Evolutionary conservation across 1,140 invertebrate species (phyloP).

Genomic region (Cydia fagiglandana): DNA sequence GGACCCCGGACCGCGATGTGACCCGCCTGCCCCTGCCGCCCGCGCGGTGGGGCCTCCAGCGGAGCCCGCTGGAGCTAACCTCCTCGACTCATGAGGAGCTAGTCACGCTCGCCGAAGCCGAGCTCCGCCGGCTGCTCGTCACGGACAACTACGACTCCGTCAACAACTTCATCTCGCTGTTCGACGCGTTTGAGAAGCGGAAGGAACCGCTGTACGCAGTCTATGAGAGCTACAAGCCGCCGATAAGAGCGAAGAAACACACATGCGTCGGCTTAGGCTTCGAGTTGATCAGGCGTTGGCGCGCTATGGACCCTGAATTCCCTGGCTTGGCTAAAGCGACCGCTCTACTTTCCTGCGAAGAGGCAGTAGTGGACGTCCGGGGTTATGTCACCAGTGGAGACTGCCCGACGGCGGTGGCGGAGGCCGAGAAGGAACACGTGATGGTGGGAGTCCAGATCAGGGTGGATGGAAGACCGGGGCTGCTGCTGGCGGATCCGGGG

Average conservation of each 20-base stretch:
- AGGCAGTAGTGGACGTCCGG: conserved; percentile 86
- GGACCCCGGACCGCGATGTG: conserved; percentile 65
- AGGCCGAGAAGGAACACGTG: conserved; percentile 93
- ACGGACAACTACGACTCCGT: conserved; percentile 92
- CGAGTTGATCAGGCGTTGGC: conserved; percentile 84
- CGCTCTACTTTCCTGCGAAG: conserved; percentile 92
- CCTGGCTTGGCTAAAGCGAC: conserved; percentile 84
- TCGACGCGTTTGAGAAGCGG: conserved; percentile 83
- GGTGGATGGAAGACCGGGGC: conserved; percentile 85
- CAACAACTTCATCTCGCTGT: conserved; percentile 90
- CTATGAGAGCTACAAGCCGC: conserved; percentile 82
- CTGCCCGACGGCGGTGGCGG: conserved; percentile 79
- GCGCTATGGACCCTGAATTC: conserved; percentile 74
- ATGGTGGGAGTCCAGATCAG: conserved; percentile 88
- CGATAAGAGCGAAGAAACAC: conserved; percentile 87
- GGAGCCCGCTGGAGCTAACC: conserved; percentile 83
- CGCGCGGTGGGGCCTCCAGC: conserved; percentile 79
- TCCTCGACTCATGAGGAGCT: conserved; percentile 86
- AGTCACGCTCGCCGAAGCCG: conserved; percentile 86
- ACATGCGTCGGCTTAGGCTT: conserved; percentile 93
- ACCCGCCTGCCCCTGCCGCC: conserved; percentile 75
- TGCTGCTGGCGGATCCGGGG: conserved; percentile 92
- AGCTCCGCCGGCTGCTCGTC: conserved; percentile 87
- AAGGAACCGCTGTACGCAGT: conserved; percentile 50
- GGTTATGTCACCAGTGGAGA: conserved; percentile 82